Conservation (phyloP, 2,113 vertebrate species). For the Lepisosteus oculatus region DNA sequence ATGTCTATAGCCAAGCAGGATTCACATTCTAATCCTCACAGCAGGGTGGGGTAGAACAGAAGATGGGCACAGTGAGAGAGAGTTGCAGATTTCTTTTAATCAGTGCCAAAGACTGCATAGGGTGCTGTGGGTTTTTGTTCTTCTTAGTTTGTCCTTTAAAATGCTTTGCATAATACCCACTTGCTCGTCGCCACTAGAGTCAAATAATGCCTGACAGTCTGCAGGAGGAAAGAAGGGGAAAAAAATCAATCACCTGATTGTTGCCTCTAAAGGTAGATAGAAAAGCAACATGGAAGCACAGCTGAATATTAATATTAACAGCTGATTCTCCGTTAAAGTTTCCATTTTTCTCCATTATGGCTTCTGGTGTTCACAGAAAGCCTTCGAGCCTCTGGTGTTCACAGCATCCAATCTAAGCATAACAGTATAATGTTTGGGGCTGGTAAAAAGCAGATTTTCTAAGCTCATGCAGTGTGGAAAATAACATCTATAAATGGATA, state of each 20-base stretch:
- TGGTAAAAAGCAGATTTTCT: too few relatives aligned
- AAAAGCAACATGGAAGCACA: background rate
- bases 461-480: too few relatives aligned
- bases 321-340: background rate
- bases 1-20: background rate
- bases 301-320: background rate
- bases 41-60: background rate
- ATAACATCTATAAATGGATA: too few relatives aligned
- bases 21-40: background rate
- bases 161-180: conserved; percentile 16
- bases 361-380: background rate
- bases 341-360: background rate
- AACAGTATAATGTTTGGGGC: too few relatives aligned
- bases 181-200: conserved; percentile 1
- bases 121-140: conserved; percentile 12
- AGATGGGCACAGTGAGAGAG: background rate
- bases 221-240: background rate
- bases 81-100: conserved; percentile 13
- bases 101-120: conserved; percentile 11
- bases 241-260: conserved; percentile 1
- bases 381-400: background rate
- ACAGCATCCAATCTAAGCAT: background rate
- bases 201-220: background rate
- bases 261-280: conserved; percentile 1
- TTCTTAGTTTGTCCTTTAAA: conserved; percentile 15